phyloP scores from a whole-genome alignment of 2,113 vertebrate species.

The Mastomys natalensis region DNA sequence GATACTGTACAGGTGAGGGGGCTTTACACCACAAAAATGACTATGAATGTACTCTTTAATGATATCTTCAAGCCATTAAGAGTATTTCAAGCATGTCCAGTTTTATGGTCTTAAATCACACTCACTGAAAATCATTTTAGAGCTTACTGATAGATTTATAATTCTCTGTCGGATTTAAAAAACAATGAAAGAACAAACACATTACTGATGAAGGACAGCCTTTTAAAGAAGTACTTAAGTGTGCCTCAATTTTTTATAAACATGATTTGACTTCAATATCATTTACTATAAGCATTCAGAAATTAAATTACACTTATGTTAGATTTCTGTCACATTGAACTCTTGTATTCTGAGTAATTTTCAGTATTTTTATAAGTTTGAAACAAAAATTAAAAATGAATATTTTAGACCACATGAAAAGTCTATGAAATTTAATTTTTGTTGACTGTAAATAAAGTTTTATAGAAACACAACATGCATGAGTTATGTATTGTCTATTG shows the following conservation, averaged over 20 bases:
- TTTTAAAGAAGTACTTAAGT: slow-evolving; percentile 11
- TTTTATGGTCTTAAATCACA: slow-evolving; percentile 22
- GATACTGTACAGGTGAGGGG: not conserved
- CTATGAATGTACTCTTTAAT: not conserved
- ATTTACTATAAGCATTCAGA: slow-evolving; percentile 46
- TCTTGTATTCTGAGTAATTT: not conserved
- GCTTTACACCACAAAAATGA: not conserved
- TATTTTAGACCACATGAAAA: slow-evolving; percentile 17
- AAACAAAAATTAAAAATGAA: slow-evolving; percentile 32
- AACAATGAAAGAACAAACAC: slow-evolving; percentile 56
- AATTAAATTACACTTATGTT: slow-evolving; percentile 30
- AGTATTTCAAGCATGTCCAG: not conserved
- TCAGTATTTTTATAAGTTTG: slow-evolving; percentile 6
- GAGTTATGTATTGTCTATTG: not conserved
- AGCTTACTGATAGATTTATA: slow-evolving; percentile 40
- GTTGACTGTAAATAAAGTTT: not conserved
- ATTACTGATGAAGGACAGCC: not conserved
- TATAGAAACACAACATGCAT: not conserved
- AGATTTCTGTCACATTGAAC: not conserved
- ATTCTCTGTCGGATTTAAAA: slow-evolving; percentile 33
- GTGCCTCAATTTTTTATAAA: not conserved
- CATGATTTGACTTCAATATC: not conserved
- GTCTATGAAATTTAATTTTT: slow-evolving; percentile 12
- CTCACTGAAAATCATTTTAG: slow-evolving; percentile 11
- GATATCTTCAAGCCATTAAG: not conserved